A percentile compares a stretch with the other conserved stretches of the same genome.
These are phyloP conservation scores for Scarus forsteni DNA, from an alignment of 2,797 vertebrate species.

Conservation along the genomic window DNA sequence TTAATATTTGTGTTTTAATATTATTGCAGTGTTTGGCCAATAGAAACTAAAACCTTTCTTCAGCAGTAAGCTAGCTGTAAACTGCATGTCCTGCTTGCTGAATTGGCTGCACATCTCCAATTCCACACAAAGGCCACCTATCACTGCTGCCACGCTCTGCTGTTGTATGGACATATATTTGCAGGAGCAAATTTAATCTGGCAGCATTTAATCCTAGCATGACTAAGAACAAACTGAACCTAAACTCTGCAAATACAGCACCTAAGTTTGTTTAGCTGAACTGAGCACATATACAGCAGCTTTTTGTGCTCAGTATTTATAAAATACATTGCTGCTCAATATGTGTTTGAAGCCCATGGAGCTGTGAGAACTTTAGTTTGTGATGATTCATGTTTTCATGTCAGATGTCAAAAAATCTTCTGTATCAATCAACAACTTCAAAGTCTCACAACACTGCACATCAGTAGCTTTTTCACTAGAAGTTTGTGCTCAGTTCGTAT, in stretches of 20 bases:
- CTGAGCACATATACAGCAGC: not conserved
- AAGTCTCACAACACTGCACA: too few relatives aligned
- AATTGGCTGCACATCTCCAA: slow-evolving; percentile 8
- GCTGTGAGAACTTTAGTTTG: not conserved
- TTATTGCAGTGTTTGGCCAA: not conserved
- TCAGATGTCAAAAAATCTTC: too few relatives aligned
- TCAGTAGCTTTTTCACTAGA: too few relatives aligned
- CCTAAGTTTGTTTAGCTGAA: not conserved
- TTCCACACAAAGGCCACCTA: slow-evolving; percentile 1
- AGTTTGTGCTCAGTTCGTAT: too few relatives aligned
- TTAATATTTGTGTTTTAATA: not conserved
- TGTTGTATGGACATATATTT: too few relatives aligned
- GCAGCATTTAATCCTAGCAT: too few relatives aligned
- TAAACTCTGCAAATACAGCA: not conserved
- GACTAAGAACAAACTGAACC: not conserved
- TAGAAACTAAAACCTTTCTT: not conserved
- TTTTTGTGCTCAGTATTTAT: not conserved
- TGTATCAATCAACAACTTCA: too few relatives aligned
- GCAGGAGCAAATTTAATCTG: too few relatives aligned
- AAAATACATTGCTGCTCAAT: not conserved
- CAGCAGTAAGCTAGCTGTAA: not conserved
- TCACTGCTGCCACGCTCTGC: not conserved
- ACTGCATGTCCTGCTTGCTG: slow-evolving; percentile 4
- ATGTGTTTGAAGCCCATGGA: not conserved
- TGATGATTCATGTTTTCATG: not conserved